Evolutionary conservation across 2,888 invertebrate species (phyloP), one percentile per base, ranked within the genome.

Genomic region (Sminthurides aquaticus): DNA sequence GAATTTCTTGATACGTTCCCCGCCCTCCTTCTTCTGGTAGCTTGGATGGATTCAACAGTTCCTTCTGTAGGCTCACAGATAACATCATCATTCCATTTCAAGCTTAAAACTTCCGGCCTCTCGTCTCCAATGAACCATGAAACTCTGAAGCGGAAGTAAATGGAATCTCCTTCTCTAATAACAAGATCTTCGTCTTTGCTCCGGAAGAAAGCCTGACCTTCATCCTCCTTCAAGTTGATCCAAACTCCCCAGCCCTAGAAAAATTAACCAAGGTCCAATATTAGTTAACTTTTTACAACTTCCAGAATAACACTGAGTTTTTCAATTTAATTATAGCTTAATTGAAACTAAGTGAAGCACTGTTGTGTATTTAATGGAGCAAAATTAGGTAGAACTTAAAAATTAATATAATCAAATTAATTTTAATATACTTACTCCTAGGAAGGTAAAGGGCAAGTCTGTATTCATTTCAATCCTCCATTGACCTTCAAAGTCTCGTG

Each of bases 381-480:
- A 11, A 11, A 34, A 34, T n/a, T n/a, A n/a, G n/a, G 43, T 34
- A 11, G 5, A 5, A 34, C 8, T 34, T 34, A 11, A 11, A 5
- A 5, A 34, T 5, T 34, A 11, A 11, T 34, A 11, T 5, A 34
- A 34, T 15, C 43, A 34, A 11, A 34, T 11, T 15, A 34, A 34
- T 5, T 11, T 11, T 15, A 11, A 5, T 5, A 52, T 20, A 52
- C 64, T 54, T 18, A 64, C 64, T 24, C 64, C 64, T 25, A 64
- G 52, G 34, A 64, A 64, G 18, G 54, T 54, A 24, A 59, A 64
- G 1, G 64, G 59, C 1, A 59, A 54, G 49, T 64, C 59, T 24
- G 55, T 64, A 15, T 60, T 25, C 34, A 64, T 52, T 49, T 58
- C 25, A 22, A 55, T 15, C 8, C 3, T 25, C 64, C 64, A 64